Percentiles rank a stretch among this genome's conserved stretches.
phyloP scores from a whole-genome alignment of 2,888 invertebrate genomes.

The Trypoxylon attenuatum region DNA sequence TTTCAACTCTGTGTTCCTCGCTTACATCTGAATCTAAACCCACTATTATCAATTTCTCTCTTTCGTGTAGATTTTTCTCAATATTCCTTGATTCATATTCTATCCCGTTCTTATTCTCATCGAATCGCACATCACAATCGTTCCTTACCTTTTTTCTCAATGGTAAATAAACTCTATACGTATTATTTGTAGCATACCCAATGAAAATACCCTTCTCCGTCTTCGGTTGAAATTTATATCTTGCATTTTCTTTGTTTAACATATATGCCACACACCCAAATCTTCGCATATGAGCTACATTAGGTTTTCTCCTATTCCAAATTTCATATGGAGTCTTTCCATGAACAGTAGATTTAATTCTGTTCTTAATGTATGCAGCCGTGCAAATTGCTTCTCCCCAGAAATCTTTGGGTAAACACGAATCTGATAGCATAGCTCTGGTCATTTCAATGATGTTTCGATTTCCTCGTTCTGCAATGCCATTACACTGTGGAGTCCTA shows the following conservation, averaged over 20 bases:
- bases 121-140: too few relatives aligned
- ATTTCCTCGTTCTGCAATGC: conserved; percentile 50
- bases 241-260: conserved; percentile 31
- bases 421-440: conserved; percentile 47
- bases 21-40: too few relatives aligned
- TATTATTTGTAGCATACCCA: too few relatives aligned
- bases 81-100: too few relatives aligned
- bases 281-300: conserved; percentile 23
- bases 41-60: too few relatives aligned
- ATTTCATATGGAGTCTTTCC: conserved; percentile 40
- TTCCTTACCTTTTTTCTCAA: too few relatives aligned
- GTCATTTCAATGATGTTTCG: conserved; percentile 40
- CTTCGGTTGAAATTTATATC: conserved; percentile 39
- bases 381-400: conserved; percentile 50
- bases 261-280: conserved; percentile 42
- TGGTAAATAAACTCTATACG: too few relatives aligned
- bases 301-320: conserved; percentile 37
- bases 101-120: too few relatives aligned
- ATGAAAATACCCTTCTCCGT: too few relatives aligned
- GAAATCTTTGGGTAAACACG: too few relatives aligned
- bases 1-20: too few relatives aligned
- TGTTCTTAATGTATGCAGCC: conserved; percentile 42
- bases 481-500: conserved; percentile 48
- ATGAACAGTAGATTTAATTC: conserved; percentile 20
- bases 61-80: too few relatives aligned